A percentile compares a stretch with the other conserved stretches of the same genome.
phyloP scores from a whole-genome alignment of 2,888 invertebrate genomes.

The Ochlodes sylvanus region DNA sequence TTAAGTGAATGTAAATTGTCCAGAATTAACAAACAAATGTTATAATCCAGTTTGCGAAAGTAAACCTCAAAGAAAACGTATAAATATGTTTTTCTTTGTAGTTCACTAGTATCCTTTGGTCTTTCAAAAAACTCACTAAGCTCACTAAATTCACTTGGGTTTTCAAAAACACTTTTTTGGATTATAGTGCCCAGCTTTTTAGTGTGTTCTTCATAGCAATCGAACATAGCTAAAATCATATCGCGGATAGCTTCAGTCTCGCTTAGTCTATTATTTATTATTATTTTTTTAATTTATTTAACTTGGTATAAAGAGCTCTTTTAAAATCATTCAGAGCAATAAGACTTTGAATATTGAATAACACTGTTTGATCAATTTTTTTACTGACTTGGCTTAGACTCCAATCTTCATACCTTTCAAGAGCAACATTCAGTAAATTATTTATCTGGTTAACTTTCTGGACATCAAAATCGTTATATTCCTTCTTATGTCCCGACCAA shows the following conservation, averaged over 20 bases:
- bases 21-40: constrained; percentile 37
- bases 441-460: constrained; percentile 25
- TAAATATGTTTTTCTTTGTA: constrained; percentile 10
- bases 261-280: too few relatives aligned
- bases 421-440: constrained; percentile 19
- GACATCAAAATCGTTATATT: constrained; percentile 27
- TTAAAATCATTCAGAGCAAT: constrained; percentile 35
- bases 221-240: constrained; percentile 26
- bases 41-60: constrained; percentile 39
- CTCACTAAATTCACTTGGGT: constrained; percentile 1
- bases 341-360: constrained; percentile 26
- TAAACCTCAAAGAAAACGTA: constrained; percentile 24
- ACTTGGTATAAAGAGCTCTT: constrained; percentile 32
- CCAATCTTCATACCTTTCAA: constrained; percentile 22
- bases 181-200: background rate
- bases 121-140: background rate
- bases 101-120: constrained; percentile 5
- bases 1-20: constrained; percentile 39
- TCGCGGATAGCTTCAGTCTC: constrained; percentile 29
- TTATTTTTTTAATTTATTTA: constrained; percentile 24
- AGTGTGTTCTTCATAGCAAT: constrained; percentile 21
- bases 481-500: constrained; percentile 28
- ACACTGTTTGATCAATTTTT: constrained; percentile 12
- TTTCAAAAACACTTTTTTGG: background rate
- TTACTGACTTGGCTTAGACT: background rate